Evolutionary conservation across 2,888 invertebrate species (phyloP), one percentile per base, ranked within the genome.

Genomic region (Drymonia ruficornis): DNA sequence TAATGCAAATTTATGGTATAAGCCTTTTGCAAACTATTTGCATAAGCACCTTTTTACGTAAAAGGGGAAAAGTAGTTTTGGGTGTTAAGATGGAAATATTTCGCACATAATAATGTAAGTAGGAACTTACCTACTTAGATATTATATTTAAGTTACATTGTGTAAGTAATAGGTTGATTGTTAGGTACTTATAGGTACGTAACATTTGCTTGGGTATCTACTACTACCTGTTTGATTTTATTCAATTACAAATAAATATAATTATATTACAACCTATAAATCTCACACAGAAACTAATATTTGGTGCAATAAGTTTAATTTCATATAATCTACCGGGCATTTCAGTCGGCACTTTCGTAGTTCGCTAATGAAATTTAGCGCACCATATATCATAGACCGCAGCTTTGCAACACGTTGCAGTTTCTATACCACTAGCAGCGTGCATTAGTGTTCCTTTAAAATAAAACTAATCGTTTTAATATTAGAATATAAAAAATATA

Each of bases 1-100:
- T 70, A 65, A 65, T 70, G 66, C 59, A 55, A 62, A 66, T 64
- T 54, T 64, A 58, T 61, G 53, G 57, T 57, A 50, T 56, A 61
- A 61, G 56, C 46, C 38, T 19, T 46, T 48, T 36, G 45, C 29
- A 43, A 61, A 54, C 29, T 34, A 47, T 47, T 47, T 47, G 34
- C 47, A 47, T 47, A 47, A 47, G n/a, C 56, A n/a, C 52, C 56
- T 53, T 55, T 54, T 49, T 49, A 53, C 55, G 57, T 51, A 55
- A 57, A 55, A 57, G 44, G 51, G 52, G 50, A 54, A 51, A 55
- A 50, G 43, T 44, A 1, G 19, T 19, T 44, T 44, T 44, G 1
- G 19, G 44, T 18, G 8, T 42, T 42, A 6, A 23, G 23, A 6
- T 2, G 23, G 23, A 5, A 7, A 9, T 40, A 40, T 16, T 40